phyloP scores from a whole-genome alignment of 2,113 vertebrate genomes.

The Brienomyrus brachyistius region DNA sequence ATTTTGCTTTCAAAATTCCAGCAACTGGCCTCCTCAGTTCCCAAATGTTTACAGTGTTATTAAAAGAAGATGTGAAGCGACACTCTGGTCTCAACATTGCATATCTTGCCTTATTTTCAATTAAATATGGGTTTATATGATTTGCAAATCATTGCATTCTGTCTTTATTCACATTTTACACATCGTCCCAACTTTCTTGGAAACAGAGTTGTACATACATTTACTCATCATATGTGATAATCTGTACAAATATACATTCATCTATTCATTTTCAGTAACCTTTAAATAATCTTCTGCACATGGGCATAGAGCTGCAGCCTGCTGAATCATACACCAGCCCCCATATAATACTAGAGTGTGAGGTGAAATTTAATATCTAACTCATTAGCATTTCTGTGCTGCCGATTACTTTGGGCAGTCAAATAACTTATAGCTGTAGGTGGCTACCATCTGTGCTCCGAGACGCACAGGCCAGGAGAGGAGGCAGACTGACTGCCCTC shows the following conservation, averaged over 20 bases:
- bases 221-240: neutral
- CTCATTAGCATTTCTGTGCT: neutral
- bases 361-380: neutral
- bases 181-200: neutral
- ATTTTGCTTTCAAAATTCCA: too few relatives aligned
- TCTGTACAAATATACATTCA: neutral
- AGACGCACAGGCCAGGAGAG: neutral
- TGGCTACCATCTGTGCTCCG: neutral
- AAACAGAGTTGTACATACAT: neutral
- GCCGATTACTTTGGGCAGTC: neutral
- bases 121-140: neutral
- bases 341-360: neutral
- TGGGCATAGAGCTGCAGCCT: neutral
- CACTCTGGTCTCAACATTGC: too few relatives aligned
- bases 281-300: neutral
- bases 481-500: neutral
- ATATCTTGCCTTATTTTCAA: neutral
- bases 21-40: too few relatives aligned
- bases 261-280: neutral
- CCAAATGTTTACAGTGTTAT: too few relatives aligned
- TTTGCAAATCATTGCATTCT: neutral
- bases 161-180: neutral
- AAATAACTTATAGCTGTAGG: neutral
- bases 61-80: too few relatives aligned
- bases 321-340: neutral